Percentiles rank a stretch among this genome's conserved stretches.
These are phyloP conservation scores for Rhimphoctona megacephalus DNA, from an alignment of 2,888 invertebrate species.

Conservation along the genomic window DNA sequence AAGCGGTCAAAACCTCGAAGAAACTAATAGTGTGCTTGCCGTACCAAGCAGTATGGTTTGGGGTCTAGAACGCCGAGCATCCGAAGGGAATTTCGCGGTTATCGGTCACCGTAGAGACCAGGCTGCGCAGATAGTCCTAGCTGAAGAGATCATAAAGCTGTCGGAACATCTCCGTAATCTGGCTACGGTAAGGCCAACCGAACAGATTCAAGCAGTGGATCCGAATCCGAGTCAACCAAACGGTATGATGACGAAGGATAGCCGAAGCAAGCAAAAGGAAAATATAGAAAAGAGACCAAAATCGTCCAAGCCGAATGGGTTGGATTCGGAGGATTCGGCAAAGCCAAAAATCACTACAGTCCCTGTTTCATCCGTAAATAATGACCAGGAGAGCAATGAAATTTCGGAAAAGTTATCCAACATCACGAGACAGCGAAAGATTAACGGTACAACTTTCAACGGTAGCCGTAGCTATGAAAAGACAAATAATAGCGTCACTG, in stretches of 20 bases:
- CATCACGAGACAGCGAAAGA: conserved; percentile 78
- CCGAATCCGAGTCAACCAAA: not conserved
- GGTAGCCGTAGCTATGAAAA: conserved; percentile 76
- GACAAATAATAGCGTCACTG: conserved; percentile 33
- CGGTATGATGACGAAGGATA: not conserved
- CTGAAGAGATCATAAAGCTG: conserved; percentile 93
- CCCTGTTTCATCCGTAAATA: not conserved
- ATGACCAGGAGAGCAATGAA: conserved; percentile 77
- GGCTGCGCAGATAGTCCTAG: conserved; percentile 86
- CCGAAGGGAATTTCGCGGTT: conserved; percentile 89
- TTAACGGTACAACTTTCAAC: conserved; percentile 82
- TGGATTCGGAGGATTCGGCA: not conserved
- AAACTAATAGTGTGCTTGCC: conserved; percentile 56
- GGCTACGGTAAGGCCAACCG: conserved; percentile 70
- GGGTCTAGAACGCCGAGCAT: conserved; percentile 90
- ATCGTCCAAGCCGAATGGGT: conserved; percentile 21
- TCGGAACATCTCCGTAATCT: conserved; percentile 89
- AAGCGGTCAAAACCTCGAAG: conserved; percentile 45
- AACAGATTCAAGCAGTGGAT: not conserved
- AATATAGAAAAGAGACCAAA: not conserved
- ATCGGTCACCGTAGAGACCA: conserved; percentile 74
- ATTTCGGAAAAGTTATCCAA: conserved; percentile 81
- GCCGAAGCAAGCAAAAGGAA: not conserved
- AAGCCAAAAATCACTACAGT: not conserved
- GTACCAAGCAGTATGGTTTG: conserved; percentile 74